These are phyloP conservation scores for Sebastes fasciatus DNA, from an alignment of 2,113 vertebrate genomes.

Conservation along the genomic window DNA sequence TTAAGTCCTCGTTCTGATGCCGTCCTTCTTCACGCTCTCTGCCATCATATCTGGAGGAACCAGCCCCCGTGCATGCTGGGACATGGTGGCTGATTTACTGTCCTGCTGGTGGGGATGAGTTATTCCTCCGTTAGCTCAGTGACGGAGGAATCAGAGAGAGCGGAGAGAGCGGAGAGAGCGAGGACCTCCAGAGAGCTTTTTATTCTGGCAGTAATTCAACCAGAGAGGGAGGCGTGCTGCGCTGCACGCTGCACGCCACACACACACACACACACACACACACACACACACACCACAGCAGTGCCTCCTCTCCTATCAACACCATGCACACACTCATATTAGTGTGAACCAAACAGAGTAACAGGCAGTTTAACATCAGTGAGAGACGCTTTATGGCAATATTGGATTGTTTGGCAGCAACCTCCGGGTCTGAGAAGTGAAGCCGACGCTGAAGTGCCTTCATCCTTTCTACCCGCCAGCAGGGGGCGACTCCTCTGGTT, in stretches of 20 bases:
- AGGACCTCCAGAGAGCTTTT: constrained; percentile 58
- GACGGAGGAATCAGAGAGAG: constrained; percentile 41
- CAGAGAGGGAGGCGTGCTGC: constrained; percentile 39
- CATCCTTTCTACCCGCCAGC: too few species aligned
- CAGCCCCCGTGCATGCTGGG: constrained; percentile 46
- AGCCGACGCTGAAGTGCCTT: too few species aligned
- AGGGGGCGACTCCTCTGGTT: too few species aligned
- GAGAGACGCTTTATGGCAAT: too few species aligned
- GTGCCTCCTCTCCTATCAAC: constrained; percentile 38
- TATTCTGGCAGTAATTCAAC: constrained; percentile 67
- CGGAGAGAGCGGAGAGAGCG: constrained; percentile 44
- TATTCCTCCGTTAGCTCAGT: constrained; percentile 60
- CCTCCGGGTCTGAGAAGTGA: too few species aligned
- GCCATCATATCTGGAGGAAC: constrained; percentile 46
- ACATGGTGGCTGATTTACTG: constrained; percentile 59
- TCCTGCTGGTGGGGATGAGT: constrained; percentile 47
- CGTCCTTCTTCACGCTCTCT: constrained; percentile 11
- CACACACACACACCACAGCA: constrained; percentile 42
- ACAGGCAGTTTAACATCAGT: too few species aligned
- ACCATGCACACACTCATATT: not conserved
- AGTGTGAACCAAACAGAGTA: too few species aligned
- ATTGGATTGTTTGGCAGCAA: too few species aligned
- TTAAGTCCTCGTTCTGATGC: constrained; percentile 34
- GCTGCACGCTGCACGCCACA: constrained; percentile 34
- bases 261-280: not conserved